phyloP scores from a whole-genome alignment of 2,888 invertebrate species.

The Chydorus sphaericus region DNA sequence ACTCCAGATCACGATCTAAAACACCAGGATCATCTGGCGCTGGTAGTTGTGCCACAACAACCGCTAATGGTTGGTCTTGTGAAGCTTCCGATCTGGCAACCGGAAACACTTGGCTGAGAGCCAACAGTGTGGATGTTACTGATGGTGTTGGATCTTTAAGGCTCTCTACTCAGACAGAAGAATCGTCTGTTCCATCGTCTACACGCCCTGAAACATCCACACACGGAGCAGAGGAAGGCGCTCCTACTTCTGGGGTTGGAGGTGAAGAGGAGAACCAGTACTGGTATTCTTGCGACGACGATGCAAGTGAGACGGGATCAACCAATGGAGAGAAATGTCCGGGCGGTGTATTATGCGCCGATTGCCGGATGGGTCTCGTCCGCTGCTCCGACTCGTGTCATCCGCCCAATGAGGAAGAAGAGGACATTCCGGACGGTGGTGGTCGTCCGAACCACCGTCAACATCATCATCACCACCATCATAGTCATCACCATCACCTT shows the following conservation, averaged over 20 bases:
- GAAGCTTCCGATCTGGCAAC: background rate
- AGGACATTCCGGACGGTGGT: background rate
- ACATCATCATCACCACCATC: background rate
- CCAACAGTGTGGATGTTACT: background rate
- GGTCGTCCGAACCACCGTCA: background rate
- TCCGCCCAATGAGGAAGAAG: background rate
- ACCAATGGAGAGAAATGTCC: constrained; percentile 13
- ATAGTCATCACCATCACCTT: background rate
- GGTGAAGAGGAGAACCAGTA: constrained; percentile 17
- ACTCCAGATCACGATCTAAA: constrained; percentile 17
- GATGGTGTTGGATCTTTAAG: constrained; percentile 2
- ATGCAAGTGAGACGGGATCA: constrained; percentile 16
- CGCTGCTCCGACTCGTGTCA: constrained; percentile 17
- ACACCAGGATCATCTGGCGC: background rate
- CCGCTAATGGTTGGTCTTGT: background rate
- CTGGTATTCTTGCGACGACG: constrained; percentile 17
- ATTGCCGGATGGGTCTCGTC: constrained; percentile 15
- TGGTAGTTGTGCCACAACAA: too few species aligned
- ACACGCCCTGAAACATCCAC: too few species aligned
- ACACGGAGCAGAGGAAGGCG: background rate
- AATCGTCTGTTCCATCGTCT: too few species aligned
- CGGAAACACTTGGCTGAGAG: constrained; percentile 1
- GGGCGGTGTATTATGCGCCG: constrained; percentile 9
- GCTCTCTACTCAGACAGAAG: background rate
- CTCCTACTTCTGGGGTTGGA: background rate